Evolutionary conservation across 2,888 invertebrate genomes (phyloP), one percentile per base, ranked within the genome.

Genomic region (Chrysomela aeneicollis): DNA sequence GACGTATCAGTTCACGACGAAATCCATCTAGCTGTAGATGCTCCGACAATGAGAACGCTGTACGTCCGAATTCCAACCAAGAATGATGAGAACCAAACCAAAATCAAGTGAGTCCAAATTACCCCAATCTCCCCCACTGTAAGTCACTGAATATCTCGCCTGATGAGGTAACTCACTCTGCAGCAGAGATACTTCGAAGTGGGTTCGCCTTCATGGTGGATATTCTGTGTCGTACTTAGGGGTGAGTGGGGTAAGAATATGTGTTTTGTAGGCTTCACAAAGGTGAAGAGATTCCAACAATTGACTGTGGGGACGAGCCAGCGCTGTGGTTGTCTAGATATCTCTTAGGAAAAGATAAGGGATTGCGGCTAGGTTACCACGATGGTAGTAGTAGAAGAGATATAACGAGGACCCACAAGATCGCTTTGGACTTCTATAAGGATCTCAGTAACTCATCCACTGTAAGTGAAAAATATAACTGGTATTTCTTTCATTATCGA

Each of bases 271-370:
- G 74, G 47, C 60, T 76, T n/a, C 74, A 74, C 50, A 22, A 65
- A 42, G 71, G 72, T 4, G 83, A 82, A 61, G 81, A 82, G 63
- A 78, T 87, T 0, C 76, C 82, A 51, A 85, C 86, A 42, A 76
- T 86, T 61, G 90, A 90, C 78, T 90, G 89, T 80, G 90, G 90
- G 1, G 84, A 87, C 37, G 85, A 85, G 66, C 87, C 86, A 1
- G 85, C 88, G 0, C 77, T 82, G 51, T 91, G 90, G 90, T 79
- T 90, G 66, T 86, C 87, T 2, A 81, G 80, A 74, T 85, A 81
- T 59, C 75, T 82, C 47, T 66, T 77, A n/a, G 77, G 75, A 52
- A 74, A 73, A 57, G 76, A 77, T 57, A 62, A 71, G 3, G 82
- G 81, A 4, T 68, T 81, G 32, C 73, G 82, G 9, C 64, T 83